Evolutionary conservation across 2,888 invertebrate species (phyloP), one percentile per base, ranked within the genome.

Genomic region (Phytoseiulus persimilis): DNA sequence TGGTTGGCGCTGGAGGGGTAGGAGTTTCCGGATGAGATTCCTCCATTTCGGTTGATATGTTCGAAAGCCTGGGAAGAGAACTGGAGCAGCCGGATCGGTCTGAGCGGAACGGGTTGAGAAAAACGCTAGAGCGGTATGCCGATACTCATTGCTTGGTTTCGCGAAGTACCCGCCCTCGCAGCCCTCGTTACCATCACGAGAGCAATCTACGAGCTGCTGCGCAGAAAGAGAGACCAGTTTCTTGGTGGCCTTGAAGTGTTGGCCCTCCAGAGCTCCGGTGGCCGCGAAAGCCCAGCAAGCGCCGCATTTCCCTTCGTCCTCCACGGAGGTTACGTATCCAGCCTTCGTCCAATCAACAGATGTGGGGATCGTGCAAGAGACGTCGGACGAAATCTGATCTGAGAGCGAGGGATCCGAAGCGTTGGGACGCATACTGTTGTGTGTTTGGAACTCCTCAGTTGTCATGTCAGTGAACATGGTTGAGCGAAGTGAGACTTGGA

Each of bases 241-340:
- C 0, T 92, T 92, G 11, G 91, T 92, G 90, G 92, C 92, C n/a
- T 91, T 91, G 91, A 91, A 92, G 90, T 92, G 92, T 90, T 93
- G 93, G 18, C 92, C 92, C 91, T 93, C 93, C 89, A 93, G 90
- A 6, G 93, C 91, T 11, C 92, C 92, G 6, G 92, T 91, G 18
- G 93, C 92, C 90, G 93, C 93, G 92, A 94, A 94, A 11, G 94
- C 93, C 93, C 93, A 94, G 91, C 94, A 94, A 9, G 93, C 93
- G 32, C 93, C 87, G 31, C 93, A 90, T 92, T 92, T 92, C n/a
- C 92, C 92, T 39, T 90, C 65, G 11, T 83, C 91, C 90, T 92
- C 92, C 18, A 92, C 91, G 1, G 90, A 90, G 9, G 92, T 92
- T 28, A 92, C 92, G 90, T 91, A 91, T 0, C 91, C 92, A 83